Evolutionary conservation across 1,140 invertebrate genomes (phyloP), one percentile per base, ranked within the genome.

Genomic region (Colletes latitarsis): DNA sequence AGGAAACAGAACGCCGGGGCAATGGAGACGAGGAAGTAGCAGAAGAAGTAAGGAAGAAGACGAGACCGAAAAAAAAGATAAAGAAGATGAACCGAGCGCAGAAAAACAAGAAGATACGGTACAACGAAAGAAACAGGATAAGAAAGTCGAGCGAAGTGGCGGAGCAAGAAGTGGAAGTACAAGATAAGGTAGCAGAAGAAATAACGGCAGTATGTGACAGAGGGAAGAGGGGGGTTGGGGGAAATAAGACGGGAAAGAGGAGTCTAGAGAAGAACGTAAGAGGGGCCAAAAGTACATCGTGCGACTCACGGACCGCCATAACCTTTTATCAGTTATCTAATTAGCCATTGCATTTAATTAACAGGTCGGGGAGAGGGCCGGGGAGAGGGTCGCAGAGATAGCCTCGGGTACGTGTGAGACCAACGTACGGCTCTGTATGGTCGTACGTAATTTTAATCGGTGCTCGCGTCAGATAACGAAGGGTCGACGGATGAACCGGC

Each of bases 251-350:
- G 10, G 8, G 6, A 10, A 49, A 8, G 10, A 10, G 49, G 49
- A 43, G 5, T 19, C 0, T 49, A 49, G 30, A 69, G 55, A 60
- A 68, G 30, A 41, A 19, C 8, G 73, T 49, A 62, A 68, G 63
- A 70, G 66, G 80, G 58, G 74, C 69, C 53, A 41, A 82, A 78
- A 82, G 63, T 78, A 83, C 84, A 82, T 75, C 77, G 78, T 67
- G 71, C 70, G 64, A 62, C 72, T 81, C 67, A 66, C 58, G 41
- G 75, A n/a, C 62, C 71, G 64, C 87, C 81, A 88, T 88, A 87
- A 88, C 83, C 84, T 86, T 85, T 88, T 89, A 90, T 91, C 89
- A 89, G 84, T 91, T 88, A 89, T 90, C 87, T 91, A 91, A 91
- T 90, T 90, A 90, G 84, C 85, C 77, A 83, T 90, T 88, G 87